Evolutionary conservation across 2,888 invertebrate genomes (phyloP).

Genomic region (Neoascia interrupta): DNA sequence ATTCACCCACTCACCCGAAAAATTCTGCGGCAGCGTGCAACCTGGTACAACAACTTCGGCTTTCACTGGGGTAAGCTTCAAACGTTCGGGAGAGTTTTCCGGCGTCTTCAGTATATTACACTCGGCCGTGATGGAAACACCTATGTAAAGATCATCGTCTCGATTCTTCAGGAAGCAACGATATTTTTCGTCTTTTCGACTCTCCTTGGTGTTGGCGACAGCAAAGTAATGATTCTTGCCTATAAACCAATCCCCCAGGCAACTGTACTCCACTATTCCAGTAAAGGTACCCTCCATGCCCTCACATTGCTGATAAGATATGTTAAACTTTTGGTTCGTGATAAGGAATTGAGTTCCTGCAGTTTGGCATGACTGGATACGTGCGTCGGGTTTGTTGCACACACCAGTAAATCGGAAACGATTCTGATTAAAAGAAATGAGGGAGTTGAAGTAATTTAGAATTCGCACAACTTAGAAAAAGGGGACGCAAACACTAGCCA

Average conservation of each 20-base stretch:
- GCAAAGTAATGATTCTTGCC: slow-evolving; percentile 98
- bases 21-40: slow-evolving; percentile 95
- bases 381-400: slow-evolving; percentile 92
- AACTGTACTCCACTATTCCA: slow-evolving; percentile 95
- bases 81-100: slow-evolving; percentile 94
- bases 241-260: slow-evolving; percentile 96
- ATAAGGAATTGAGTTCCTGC: slow-evolving; percentile 97
- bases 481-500: no score
- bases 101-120: slow-evolving; percentile 95
- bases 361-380: slow-evolving; percentile 95
- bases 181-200: slow-evolving; percentile 95
- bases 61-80: slow-evolving; percentile 92
- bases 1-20: slow-evolving; percentile 97
- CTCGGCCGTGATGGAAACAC: slow-evolving; percentile 95
- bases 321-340: slow-evolving; percentile 97
- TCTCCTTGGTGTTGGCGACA: slow-evolving; percentile 97
- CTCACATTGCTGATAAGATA: slow-evolving; percentile 93
- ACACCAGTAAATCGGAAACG: slow-evolving; percentile 94
- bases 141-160: slow-evolving; percentile 94
- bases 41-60: slow-evolving; percentile 94
- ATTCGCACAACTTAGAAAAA: no score
- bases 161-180: slow-evolving; percentile 96
- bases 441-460: no score
- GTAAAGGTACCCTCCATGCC: slow-evolving; percentile 95
- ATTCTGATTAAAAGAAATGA: slow-evolving; percentile 81